These are phyloP conservation scores for Eurypyga helias DNA, from an alignment of 2,113 vertebrate species.

Conservation along the genomic window DNA sequence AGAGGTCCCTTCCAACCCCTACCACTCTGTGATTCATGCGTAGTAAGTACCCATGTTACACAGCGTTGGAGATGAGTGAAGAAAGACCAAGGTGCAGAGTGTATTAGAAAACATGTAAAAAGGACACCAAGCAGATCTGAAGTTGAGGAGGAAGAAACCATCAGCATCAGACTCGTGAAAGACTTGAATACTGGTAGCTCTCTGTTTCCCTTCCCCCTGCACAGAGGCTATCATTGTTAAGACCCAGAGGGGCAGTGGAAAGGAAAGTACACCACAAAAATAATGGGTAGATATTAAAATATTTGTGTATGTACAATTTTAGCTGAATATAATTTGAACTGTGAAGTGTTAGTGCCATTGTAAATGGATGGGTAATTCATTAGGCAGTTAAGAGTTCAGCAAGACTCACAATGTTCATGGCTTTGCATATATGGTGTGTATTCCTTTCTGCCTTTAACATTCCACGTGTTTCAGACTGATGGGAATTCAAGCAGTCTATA, in stretches of 20 bases:
- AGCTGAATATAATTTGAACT: neutral
- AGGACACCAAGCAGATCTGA: neutral
- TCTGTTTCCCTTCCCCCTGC: neutral
- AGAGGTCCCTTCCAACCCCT: too few species aligned
- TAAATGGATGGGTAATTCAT: neutral
- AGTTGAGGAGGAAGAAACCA: neutral
- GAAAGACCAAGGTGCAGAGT: neutral
- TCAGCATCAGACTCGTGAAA: neutral
- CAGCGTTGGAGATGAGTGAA: neutral
- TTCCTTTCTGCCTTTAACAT: neutral
- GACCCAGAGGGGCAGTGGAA: neutral
- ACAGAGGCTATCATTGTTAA: neutral
- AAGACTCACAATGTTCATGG: neutral
- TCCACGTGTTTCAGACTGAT: neutral
- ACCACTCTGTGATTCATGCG: too few species aligned
- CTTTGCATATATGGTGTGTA: neutral
- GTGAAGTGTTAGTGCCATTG: neutral
- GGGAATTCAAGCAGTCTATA: neutral
- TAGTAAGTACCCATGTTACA: neutral
- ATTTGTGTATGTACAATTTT: neutral
- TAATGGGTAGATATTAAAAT: neutral
- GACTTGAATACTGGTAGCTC: neutral
- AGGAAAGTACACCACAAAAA: neutral
- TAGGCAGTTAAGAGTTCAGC: neutral
- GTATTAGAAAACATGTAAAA: neutral